phyloP scores from a whole-genome alignment of 2,113 vertebrate genomes.

The Epinephelus moara region DNA sequence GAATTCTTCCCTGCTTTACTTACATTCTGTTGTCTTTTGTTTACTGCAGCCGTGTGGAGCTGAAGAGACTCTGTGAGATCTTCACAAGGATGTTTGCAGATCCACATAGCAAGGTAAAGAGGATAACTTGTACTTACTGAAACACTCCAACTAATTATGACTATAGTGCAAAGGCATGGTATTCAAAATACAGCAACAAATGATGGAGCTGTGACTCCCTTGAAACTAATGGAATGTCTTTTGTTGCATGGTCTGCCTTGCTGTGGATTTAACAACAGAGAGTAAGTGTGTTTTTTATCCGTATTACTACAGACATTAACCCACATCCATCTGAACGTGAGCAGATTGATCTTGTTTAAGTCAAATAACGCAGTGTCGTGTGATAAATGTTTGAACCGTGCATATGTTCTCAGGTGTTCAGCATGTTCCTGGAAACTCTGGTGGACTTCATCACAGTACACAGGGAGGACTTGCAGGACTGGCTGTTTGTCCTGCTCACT shows the following conservation, averaged over 20 bases:
- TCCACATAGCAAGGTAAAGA: conserved; percentile 96
- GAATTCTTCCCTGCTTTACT: neutral
- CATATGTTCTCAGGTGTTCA: conserved; percentile 90
- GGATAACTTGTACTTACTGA: neutral
- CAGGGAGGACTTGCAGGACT: conserved; percentile 97
- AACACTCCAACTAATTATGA: neutral
- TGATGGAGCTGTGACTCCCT: neutral
- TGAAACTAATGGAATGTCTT: conserved; percentile 76
- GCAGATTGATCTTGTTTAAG: neutral
- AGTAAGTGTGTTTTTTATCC: conserved; percentile 90
- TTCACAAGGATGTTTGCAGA: conserved; percentile 99
- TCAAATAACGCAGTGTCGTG: neutral
- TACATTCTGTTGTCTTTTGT: neutral
- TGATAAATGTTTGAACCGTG: neutral
- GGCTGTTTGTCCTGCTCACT: conserved; percentile 98
- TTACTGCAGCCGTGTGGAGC: conserved; percentile 92
- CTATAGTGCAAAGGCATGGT: neutral
- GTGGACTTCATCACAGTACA: conserved; percentile 98
- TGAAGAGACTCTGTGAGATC: conserved; percentile 98
- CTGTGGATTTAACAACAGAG: conserved; percentile 97
- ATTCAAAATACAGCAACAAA: neutral
- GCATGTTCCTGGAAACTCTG: conserved; percentile 99
- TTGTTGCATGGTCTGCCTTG: conserved; percentile 96
- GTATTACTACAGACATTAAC: neutral
- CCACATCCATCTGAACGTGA: neutral